A percentile compares a stretch with the other conserved stretches of the same genome.
Conservation (phyloP, 92 coral and sea anemone genomes). For the Nematostella vectensis region DNA sequence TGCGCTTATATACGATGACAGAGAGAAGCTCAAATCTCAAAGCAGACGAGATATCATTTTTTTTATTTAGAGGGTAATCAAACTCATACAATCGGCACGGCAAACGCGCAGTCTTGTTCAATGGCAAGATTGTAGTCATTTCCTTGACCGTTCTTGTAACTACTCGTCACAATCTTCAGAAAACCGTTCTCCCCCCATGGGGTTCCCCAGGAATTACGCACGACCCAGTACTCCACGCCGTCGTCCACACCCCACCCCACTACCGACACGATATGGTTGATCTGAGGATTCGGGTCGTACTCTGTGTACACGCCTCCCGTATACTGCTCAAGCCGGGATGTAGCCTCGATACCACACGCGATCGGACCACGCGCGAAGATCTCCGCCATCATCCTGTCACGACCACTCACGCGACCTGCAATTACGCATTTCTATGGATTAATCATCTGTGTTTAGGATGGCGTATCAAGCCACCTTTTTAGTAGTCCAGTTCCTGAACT, state of each 20-base stretch:
- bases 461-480: too few relatives aligned
- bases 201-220: slow-evolving; percentile 92
- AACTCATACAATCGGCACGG: too few relatives aligned
- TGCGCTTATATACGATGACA: too few relatives aligned
- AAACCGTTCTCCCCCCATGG: slow-evolving; percentile 97
- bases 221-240: slow-evolving; percentile 91
- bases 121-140: slow-evolving; percentile 67
- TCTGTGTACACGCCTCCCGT: slow-evolving; percentile 81
- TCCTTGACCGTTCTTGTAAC: slow-evolving; percentile 75
- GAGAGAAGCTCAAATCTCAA: too few relatives aligned
- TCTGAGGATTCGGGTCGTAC: slow-evolving; percentile 20
- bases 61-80: too few relatives aligned
- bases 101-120: slow-evolving; percentile 74
- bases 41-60: too few relatives aligned
- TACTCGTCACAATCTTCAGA: slow-evolving; percentile 81
- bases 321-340: slow-evolving; percentile 52
- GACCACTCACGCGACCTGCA: slow-evolving; percentile 64
- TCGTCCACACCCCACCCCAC: slow-evolving; percentile 98
- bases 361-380: slow-evolving; percentile 90
- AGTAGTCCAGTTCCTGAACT: too few relatives aligned
- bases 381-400: slow-evolving; percentile 95
- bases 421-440: too few relatives aligned
- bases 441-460: too few relatives aligned
- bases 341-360: slow-evolving; percentile 93
- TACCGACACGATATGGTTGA: slow-evolving; percentile 83